Base-by-base conservation (phyloP, 2,113 vertebrate species). In the Oryzias curvinotus region DNA sequence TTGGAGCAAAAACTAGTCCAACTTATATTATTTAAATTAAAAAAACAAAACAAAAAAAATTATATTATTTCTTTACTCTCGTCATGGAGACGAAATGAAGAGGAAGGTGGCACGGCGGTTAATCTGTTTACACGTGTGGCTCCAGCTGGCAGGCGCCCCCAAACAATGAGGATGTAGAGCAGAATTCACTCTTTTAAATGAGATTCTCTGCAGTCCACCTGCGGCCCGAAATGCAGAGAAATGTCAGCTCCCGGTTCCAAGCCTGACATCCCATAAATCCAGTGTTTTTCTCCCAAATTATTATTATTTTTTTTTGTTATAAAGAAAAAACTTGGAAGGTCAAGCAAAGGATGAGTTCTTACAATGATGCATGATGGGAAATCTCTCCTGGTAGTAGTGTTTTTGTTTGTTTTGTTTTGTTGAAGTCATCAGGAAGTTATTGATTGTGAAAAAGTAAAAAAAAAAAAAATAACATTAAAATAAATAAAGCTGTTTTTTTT, bases 151-250 rank as follows among this genome's bases (percentile, higher is more conserved):
- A n/a, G n/a, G 23, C 23, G 15, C 23, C 63, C 42, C 21, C 43
- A 52, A 55, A 72, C 69, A 63, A 66, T n/a, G 61, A 42, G 30
- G 47, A 69, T 23, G 49, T 46, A 23, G 28, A 51, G 52, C 7
- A 53, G 23, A 47, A 77, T 71, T 73, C 65, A 19, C 44, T 62
- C 54, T 36, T 45, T 73, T 77, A 75, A 82, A 80, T 71, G 74
- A 70, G 75, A 86, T 77, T 86, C 81, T 76, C 79, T 82, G 6
- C 46, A 85, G 55, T 66, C 62, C 80, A 83, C 76, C 73, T 69
- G 56, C 78, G 67, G 74, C 68, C 73, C 56, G 74, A 81, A 84
- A 88, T 80, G 76, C 65, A 75, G 80, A 69, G 74, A 80, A 85
- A 85, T 83, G 82, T 86, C 84, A 85, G 68, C 71, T 73, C 70